Percentiles rank a stretch among this genome's conserved stretches.
These are phyloP conservation scores for Phoebastria nigripes DNA, from an alignment of 2,797 vertebrate genomes.

Conservation along the genomic window DNA sequence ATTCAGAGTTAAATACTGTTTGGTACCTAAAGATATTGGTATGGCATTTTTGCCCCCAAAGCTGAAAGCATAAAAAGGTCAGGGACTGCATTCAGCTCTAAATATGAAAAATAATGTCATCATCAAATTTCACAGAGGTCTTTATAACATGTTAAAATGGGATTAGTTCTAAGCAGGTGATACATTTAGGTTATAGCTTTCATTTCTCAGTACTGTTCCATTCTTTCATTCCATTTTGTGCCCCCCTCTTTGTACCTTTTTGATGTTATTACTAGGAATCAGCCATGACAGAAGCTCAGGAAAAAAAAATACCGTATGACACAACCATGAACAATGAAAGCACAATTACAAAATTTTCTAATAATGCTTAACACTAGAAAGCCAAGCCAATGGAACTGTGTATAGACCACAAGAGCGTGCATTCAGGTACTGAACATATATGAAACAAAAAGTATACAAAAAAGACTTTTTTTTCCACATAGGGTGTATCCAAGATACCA, in stretches of 20 bases:
- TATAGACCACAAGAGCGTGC: neutral
- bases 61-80: neutral
- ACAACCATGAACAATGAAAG: neutral
- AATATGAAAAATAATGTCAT: neutral
- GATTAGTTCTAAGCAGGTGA: neutral
- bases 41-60: neutral
- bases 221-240: neutral
- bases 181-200: neutral
- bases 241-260: neutral
- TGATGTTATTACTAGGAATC: neutral
- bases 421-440: neutral
- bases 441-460: neutral
- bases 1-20: neutral
- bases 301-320: neutral
- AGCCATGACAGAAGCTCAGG: neutral
- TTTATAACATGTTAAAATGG: neutral
- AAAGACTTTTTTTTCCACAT: neutral
- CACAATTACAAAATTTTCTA: neutral
- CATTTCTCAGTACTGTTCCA: neutral
- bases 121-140: neutral
- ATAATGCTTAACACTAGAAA: neutral
- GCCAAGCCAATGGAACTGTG: neutral
- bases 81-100: neutral
- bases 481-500: neutral
- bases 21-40: neutral